phyloP scores from a whole-genome alignment of 1,140 invertebrate species.

The Hyles euphorbiae region DNA sequence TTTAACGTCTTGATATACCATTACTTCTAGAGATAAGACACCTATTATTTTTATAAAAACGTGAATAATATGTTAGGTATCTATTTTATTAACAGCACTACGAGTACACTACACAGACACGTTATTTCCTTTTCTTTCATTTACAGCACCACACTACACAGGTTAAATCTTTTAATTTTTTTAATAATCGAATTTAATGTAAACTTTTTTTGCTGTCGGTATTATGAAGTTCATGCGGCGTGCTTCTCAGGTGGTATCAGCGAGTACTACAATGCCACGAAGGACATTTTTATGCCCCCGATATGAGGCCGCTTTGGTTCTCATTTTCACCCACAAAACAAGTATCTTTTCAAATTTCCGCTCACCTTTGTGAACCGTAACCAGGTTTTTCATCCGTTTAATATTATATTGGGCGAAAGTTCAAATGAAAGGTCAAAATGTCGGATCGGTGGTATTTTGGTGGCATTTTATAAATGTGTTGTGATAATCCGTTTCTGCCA shows the following conservation, averaged over 20 bases:
- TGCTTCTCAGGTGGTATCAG: slow-evolving; percentile 30
- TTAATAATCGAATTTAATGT: not conserved
- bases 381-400: slow-evolving; percentile 1
- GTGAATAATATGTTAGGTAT: too few species aligned
- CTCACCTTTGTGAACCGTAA: slow-evolving; percentile 24
- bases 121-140: too few species aligned
- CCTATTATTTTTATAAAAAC: too few species aligned
- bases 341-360: slow-evolving; percentile 54
- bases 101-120: too few species aligned
- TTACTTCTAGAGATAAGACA: too few species aligned
- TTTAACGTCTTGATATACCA: too few species aligned
- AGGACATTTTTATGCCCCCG: slow-evolving; percentile 33
- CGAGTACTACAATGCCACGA: slow-evolving; percentile 23
- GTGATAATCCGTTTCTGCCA: too few species aligned
- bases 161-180: too few species aligned
- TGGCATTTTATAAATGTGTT: too few species aligned
- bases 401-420: not conserved
- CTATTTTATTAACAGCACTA: too few species aligned
- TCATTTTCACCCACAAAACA: slow-evolving; percentile 22
- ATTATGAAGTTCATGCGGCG: slow-evolving; percentile 9
- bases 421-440: not conserved
- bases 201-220: slow-evolving; percentile 17
- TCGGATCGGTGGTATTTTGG: too few species aligned
- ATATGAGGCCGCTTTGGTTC: slow-evolving; percentile 30
- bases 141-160: too few species aligned